phyloP scores from a whole-genome alignment of 2,888 invertebrate species.

The Flexamia atlantica region DNA sequence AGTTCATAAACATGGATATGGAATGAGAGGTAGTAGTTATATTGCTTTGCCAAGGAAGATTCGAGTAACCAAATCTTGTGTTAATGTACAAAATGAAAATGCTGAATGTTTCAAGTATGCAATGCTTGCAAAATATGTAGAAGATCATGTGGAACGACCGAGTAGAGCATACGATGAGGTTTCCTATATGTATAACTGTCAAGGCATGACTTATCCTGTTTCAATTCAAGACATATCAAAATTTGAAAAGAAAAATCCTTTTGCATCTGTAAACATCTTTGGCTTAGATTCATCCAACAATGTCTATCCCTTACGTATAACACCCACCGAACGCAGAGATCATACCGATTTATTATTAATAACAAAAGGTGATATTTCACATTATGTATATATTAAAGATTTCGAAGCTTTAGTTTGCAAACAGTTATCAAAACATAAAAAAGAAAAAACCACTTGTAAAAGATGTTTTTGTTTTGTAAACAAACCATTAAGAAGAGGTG shows the following conservation, averaged over 20 bases:
- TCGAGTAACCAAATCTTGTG: not conserved
- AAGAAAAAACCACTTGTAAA: conserved; percentile 8
- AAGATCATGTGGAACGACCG: not conserved
- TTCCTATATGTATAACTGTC: conserved; percentile 8
- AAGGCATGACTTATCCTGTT: conserved; percentile 18
- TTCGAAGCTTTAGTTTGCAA: not conserved
- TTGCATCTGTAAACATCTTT: conserved; percentile 3
- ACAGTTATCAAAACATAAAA: conserved; percentile 1
- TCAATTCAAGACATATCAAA: not conserved
- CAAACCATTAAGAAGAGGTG: not conserved
- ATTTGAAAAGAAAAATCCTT: conserved; percentile 12
- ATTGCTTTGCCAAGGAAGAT: conserved; percentile 9
- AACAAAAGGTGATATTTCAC: not conserved
- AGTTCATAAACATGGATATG: conserved; percentile 35
- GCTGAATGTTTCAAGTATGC: conserved; percentile 41
- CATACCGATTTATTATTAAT: conserved; percentile 2
- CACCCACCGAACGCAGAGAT: not conserved
- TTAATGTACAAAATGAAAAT: conserved; percentile 27
- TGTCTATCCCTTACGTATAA: conserved; percentile 4
- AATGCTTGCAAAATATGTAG: conserved; percentile 22
- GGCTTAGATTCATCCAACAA: not conserved
- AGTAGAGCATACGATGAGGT: not conserved
- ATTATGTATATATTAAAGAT: conserved; percentile 29
- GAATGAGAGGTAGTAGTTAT: conserved; percentile 15
- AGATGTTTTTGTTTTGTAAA: conserved; percentile 24